These are phyloP conservation scores for Luffia ferchaultella DNA, from an alignment of 2,888 invertebrate species.

Conservation along the genomic window DNA sequence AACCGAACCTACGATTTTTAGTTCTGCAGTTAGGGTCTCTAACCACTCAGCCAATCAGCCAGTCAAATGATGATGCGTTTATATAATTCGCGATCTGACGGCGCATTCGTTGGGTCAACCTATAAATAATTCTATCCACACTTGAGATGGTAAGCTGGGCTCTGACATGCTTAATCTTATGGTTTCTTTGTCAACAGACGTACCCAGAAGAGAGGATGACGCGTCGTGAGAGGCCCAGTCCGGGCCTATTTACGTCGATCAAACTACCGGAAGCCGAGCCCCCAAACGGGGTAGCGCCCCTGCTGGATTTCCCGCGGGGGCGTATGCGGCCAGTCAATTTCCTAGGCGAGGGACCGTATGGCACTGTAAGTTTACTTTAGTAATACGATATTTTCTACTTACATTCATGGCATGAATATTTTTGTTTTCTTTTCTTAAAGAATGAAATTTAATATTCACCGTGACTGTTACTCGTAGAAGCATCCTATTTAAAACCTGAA, in stretches of 20 bases:
- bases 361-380: conserved; percentile 71
- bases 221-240: conserved; percentile 68
- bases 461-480: too few species aligned
- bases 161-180: not conserved
- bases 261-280: conserved; percentile 76
- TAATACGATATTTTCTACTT: too few species aligned
- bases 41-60: too few species aligned
- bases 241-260: conserved; percentile 77
- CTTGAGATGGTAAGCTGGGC: not conserved
- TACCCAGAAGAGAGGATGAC: conserved; percentile 48
- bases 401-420: too few species aligned
- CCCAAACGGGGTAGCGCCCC: conserved; percentile 71
- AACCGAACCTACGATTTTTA: too few species aligned
- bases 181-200: conserved; percentile 28
- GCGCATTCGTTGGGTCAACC: too few species aligned
- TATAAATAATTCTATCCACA: not conserved
- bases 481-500: too few species aligned
- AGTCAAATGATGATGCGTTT: too few species aligned
- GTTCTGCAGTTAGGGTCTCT: too few species aligned
- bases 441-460: too few species aligned
- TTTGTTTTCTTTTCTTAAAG: too few species aligned
- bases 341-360: conserved; percentile 88
- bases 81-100: too few species aligned
- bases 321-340: conserved; percentile 84
- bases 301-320: conserved; percentile 84